These are phyloP conservation scores for Alviniconcha strummeri DNA, from an alignment of 2,888 invertebrate species.

Conservation along the genomic window DNA sequence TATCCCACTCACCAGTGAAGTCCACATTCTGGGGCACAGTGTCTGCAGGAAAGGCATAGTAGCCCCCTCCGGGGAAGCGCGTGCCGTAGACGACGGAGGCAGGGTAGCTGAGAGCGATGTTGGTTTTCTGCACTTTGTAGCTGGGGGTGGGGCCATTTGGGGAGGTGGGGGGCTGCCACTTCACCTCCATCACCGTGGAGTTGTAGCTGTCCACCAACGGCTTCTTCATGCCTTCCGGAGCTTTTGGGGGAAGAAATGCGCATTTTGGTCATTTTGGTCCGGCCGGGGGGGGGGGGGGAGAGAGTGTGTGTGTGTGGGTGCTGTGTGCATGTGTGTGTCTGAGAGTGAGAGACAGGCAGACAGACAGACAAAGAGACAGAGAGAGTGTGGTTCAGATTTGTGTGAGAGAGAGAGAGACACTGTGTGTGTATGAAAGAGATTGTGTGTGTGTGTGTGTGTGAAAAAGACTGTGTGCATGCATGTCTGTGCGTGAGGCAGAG, in stretches of 20 bases:
- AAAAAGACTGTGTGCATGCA: no score
- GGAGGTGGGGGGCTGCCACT: constrained; percentile 64
- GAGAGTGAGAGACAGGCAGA: no score
- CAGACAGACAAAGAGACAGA: no score
- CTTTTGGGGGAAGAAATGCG: constrained; percentile 43
- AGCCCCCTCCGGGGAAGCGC: constrained; percentile 70
- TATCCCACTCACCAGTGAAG: constrained; percentile 65
- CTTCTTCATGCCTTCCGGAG: constrained; percentile 59
- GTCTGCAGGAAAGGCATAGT: constrained; percentile 67
- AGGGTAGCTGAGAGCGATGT: constrained; percentile 67
- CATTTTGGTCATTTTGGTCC: no score
- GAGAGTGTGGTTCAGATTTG: no score
- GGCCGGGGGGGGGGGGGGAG: no score
- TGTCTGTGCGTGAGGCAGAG: no score
- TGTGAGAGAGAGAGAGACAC: no score
- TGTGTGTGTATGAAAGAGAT: no score
- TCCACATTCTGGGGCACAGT: constrained; percentile 68
- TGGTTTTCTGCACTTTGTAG: constrained; percentile 67
- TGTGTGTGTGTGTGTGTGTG: no score
- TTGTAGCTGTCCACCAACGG: constrained; percentile 64
- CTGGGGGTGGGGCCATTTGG: constrained; percentile 67
- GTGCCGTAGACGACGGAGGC: constrained; percentile 68
- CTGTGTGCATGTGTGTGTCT: no score
- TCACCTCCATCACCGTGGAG: constrained; percentile 62
- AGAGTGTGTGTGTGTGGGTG: no score